Percentiles rank a stretch among this genome's conserved stretches.
Evolutionary conservation across 1,140 invertebrate genomes (phyloP).

Genomic region (Bombus superbus): DNA sequence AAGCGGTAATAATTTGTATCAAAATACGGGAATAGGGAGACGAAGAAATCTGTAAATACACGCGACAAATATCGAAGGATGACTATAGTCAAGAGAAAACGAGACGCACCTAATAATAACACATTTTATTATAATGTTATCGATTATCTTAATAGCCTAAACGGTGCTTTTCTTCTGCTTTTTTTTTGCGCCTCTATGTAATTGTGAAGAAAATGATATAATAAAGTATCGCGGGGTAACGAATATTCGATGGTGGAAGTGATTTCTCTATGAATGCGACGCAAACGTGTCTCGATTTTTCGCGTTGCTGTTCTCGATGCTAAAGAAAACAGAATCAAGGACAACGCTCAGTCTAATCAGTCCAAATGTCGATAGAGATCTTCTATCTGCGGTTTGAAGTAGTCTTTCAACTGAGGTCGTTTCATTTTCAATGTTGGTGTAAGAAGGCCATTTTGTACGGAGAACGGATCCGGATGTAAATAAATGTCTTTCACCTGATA

Average conservation of each 20-base stretch:
- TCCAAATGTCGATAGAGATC: conserved; percentile 90
- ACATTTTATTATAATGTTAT: conserved; percentile 66
- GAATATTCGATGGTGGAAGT: conserved; percentile 61
- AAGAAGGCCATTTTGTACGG: conserved; percentile 97
- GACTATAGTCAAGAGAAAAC: conserved; percentile 59
- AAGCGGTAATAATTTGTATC: conserved; percentile 47
- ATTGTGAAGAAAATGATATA: conserved; percentile 64
- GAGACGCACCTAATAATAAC: conserved; percentile 65
- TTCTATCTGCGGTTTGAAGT: conserved; percentile 95
- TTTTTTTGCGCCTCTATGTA: conserved; percentile 53
- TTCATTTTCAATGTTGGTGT: conserved; percentile 99
- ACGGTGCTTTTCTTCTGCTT: conserved; percentile 51
- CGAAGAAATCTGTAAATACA: conserved; percentile 55
- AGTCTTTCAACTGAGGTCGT: conserved; percentile 93
- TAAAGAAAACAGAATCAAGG: conserved; percentile 47
- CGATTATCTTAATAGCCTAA: conserved; percentile 65
- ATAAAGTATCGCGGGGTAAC: conserved; percentile 65
- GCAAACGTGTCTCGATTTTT: conserved; percentile 52
- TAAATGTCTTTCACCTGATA: conserved; percentile 96
- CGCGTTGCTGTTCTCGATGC: conserved; percentile 42
- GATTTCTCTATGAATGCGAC: conserved; percentile 54
- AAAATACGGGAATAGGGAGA: conserved; percentile 48
- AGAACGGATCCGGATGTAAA: conserved; percentile 96
- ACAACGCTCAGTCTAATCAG: conserved; percentile 75
- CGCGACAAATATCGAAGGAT: conserved; percentile 56